Conservation (phyloP, 2,797 vertebrate genomes). For the Hirundo rustica region DNA sequence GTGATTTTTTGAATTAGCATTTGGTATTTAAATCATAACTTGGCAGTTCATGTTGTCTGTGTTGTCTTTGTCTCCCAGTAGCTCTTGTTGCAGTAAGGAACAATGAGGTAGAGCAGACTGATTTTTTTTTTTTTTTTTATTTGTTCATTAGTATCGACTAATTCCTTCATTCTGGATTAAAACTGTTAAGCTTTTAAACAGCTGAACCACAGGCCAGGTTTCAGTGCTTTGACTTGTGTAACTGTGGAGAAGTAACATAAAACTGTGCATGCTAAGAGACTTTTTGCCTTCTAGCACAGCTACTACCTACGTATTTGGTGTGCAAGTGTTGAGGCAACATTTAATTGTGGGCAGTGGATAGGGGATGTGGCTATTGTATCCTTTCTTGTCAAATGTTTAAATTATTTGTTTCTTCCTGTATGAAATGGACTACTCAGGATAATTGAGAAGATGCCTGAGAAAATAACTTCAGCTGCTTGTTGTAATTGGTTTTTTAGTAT, state of each 20-base stretch:
- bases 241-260: not conserved
- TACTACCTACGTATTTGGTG: not conserved
- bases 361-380: not conserved
- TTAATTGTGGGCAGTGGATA: not conserved
- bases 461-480: not conserved
- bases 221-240: not conserved
- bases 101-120: not conserved
- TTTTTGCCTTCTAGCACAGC: not conserved
- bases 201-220: not conserved
- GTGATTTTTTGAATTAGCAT: not conserved
- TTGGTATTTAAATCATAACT: conserved; percentile 15
- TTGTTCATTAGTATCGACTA: conserved; percentile 6
- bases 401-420: not conserved
- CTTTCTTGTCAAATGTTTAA: not conserved
- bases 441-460: not conserved
- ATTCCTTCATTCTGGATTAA: not conserved
- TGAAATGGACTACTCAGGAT: not conserved
- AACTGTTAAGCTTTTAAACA: not conserved
- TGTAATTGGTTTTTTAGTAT: not conserved
- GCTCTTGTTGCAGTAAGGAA: not conserved
- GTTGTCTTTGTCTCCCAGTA: conserved; percentile 1
- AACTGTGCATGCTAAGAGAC: not conserved
- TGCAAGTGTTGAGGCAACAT: not conserved
- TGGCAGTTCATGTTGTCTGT: not conserved
- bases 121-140: conserved; percentile 1